Evolutionary conservation across 2,888 invertebrate species (phyloP).

Genomic region (Andrena haemorrhoa): DNA sequence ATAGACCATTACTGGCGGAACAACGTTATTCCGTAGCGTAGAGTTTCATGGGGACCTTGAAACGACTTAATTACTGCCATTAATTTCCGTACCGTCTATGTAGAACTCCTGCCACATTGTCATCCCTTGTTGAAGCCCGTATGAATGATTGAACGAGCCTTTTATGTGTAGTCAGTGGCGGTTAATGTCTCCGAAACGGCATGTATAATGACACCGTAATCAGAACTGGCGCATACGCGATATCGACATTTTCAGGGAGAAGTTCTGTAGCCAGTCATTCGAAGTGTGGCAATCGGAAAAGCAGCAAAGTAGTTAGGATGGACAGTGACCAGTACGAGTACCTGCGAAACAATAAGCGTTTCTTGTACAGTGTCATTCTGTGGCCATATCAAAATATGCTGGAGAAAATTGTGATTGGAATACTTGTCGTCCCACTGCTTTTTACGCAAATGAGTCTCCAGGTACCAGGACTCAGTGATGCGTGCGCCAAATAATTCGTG

Average conservation of each 20-base stretch:
- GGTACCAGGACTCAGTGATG: constrained; percentile 49
- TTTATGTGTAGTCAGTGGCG: constrained; percentile 8
- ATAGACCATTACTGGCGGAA: no score
- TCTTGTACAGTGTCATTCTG: constrained; percentile 62
- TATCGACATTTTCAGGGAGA: background rate
- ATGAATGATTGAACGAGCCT: constrained; percentile 1
- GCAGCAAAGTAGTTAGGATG: constrained; percentile 33
- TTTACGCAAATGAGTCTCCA: constrained; percentile 67
- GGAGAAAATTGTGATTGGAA: constrained; percentile 57
- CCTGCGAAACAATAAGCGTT: constrained; percentile 50
- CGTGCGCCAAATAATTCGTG: no score
- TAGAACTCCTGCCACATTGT: background rate
- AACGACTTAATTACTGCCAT: no score
- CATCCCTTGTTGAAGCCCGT: background rate
- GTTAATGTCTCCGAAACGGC: constrained; percentile 22
- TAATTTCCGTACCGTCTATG: no score
- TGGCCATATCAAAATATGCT: constrained; percentile 72
- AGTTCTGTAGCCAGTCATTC: constrained; percentile 1
- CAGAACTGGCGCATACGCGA: background rate
- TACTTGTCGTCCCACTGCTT: constrained; percentile 60
- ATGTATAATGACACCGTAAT: constrained; percentile 25
- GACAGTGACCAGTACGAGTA: constrained; percentile 53
- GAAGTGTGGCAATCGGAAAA: background rate
- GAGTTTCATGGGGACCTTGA: no score
- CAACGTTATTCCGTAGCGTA: no score